Evolutionary conservation across 2,888 invertebrate genomes (phyloP), one percentile per base, ranked within the genome.

Genomic region (Peribatodes rhomboidaria): DNA sequence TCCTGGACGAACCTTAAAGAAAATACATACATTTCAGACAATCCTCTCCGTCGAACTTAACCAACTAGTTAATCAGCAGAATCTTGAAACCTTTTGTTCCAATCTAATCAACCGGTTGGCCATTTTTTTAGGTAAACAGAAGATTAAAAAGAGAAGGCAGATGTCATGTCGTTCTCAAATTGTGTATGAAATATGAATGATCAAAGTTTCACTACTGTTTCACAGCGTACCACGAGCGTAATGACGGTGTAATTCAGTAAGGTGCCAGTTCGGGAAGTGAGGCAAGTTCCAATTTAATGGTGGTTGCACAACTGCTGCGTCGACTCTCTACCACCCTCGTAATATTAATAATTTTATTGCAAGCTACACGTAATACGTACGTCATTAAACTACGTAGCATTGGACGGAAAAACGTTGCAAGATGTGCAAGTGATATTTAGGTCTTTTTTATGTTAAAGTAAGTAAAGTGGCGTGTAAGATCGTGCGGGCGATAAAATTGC

Each of bases 231-330:
- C 37, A 27, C 60, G n/a, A 56, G 65, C 56, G 65, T 82, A 82
- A 82, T 80, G 80, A 76, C 76, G 79, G 70, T 78, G 81, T 85
- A 87, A 88, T 87, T 87, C 86, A 84, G 87, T 83, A 84, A 87
- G 84, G 82, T 82, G 81, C 83, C 87, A 88, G 89, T 87, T 87
- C 84, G 87, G 65, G 85, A 86, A 86, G 80, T 85, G 86, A 82
- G 85, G 86, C 85, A 87, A 86, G 85, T 88, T 89, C 86, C 92
- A 93, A 92, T 92, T 92, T 93, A 90, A 92, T 90, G 92, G 91
- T 91, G 89, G 90, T 81, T 93, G 90, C 87, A 82, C 91, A 87
- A 88, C 83, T 87, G 90, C 87, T 84, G 85, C 84, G 85, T 86
- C 78, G 82, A 75, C 79, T 65, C 67, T 61, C 66, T 55, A 61